A percentile compares a stretch with the other conserved stretches of the same genome.
phyloP scores from a whole-genome alignment of 1,140 invertebrate genomes.

The Fopius arisanus region DNA sequence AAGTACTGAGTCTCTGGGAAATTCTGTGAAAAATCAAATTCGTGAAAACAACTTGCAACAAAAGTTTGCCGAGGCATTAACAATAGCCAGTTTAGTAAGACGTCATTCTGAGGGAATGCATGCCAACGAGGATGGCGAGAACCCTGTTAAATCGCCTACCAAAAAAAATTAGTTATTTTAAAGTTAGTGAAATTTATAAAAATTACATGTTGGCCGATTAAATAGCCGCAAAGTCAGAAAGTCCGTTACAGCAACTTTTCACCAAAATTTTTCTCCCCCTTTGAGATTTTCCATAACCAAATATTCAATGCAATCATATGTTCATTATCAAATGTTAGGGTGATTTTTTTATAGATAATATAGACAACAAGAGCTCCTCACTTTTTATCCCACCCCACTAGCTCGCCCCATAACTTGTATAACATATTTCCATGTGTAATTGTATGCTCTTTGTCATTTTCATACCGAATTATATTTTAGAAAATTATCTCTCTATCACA shows the following conservation, averaged over 20 bases:
- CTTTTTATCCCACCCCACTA: too few species aligned
- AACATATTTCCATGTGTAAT: neutral
- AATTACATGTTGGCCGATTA: too few species aligned
- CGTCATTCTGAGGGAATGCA: constrained; percentile 36
- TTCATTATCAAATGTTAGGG: too few species aligned
- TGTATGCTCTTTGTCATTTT: neutral
- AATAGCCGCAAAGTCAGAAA: too few species aligned
- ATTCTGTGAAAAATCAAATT: constrained; percentile 37
- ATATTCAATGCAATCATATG: too few species aligned
- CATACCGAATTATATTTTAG: constrained; percentile 35
- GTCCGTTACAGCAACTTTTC: too few species aligned
- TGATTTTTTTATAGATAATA: too few species aligned
- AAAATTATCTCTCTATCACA: constrained; percentile 57
- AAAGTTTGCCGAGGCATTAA: constrained; percentile 34
- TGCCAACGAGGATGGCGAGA: constrained; percentile 8
- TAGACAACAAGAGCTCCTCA: too few species aligned
- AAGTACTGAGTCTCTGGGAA: constrained; percentile 46
- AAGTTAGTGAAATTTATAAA: too few species aligned
- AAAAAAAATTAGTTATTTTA: neutral
- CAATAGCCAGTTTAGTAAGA: constrained; percentile 33
- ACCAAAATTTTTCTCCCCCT: too few species aligned
- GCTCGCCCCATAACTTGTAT: too few species aligned
- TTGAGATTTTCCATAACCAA: too few species aligned
- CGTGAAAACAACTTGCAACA: constrained; percentile 38
- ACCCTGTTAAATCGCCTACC: neutral